Evolutionary conservation across 1,140 invertebrate genomes (phyloP), one percentile per base, ranked within the genome.

Genomic region (Rhizoglyphus robini): DNA sequence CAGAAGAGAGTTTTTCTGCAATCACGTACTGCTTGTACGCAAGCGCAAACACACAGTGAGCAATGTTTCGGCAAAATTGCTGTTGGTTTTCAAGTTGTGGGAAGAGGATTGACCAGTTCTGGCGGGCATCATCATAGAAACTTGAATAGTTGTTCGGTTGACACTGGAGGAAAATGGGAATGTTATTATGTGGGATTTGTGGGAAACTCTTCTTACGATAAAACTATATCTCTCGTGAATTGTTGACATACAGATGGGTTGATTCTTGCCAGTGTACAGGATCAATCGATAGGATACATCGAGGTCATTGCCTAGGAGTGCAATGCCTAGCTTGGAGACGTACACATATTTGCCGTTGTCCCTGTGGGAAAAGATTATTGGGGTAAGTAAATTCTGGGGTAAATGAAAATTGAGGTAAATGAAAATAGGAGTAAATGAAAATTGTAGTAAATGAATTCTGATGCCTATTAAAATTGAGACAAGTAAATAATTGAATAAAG

Each of bases 61-160:
- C 48, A 51, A 51, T 13, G 29, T 51, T 1, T 1, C 48, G 48
- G 29, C 48, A 51, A 51, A 51, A 51, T 51, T 23, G 23, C 13
- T 23, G 23, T 51, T 20, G 15, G 2, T 20, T 18, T 5, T 20
- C 20, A 18, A 32, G 30, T 32, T 18, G 31, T 1, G 2, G 2
- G 27, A 59, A 59, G 18, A 59, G 18, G 15, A 59, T 59, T 13
- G 57, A 59, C 57, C 57, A 59, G 11, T 59, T 59, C 18, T 31
- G 25, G 2, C 57, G 57, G 15, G 31, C 11, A 23, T 59, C 57
- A 36, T 59, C 57, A 8, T 59, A 29, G 27, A 59, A 27, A 31
- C 5, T 5, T 11, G 15, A 59, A 36, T 59, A 59, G 27, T 59
- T 59, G 2, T 59, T 59, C 34, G 20, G 27, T 20, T 59, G 57